Conservation (phyloP, 2,888 invertebrate species). For the Erebia epiphron region DNA sequence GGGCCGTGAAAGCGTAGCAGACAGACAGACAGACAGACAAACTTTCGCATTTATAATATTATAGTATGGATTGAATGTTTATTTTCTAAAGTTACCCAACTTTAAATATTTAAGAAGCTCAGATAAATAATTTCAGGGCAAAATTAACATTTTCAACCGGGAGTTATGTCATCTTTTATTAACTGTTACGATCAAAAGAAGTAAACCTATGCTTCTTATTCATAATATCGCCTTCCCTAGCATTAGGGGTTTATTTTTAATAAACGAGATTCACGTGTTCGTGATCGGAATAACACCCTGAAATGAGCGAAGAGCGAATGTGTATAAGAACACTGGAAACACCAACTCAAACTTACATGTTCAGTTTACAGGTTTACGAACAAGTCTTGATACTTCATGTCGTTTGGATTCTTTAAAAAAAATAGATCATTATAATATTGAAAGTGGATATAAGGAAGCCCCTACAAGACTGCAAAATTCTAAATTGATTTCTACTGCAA, state of each 20-base stretch:
- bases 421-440: no score
- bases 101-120: background rate
- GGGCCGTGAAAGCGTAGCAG: no score
- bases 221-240: constrained; percentile 30
- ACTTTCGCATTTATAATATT: no score
- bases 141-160: background rate
- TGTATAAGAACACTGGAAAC: constrained; percentile 56
- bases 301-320: constrained; percentile 55
- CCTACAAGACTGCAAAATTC: no score
- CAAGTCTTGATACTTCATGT: constrained; percentile 56
- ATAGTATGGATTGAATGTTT: no score
- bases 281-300: constrained; percentile 67
- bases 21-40: no score
- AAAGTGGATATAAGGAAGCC: no score
- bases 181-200: background rate
- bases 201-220: constrained; percentile 10
- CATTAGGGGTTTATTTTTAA: constrained; percentile 48
- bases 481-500: no score
- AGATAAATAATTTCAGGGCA: background rate
- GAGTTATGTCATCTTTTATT: background rate
- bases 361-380: constrained; percentile 33
- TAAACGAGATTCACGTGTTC: constrained; percentile 50
- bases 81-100: background rate
- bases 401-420: no score
- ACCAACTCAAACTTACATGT: constrained; percentile 57